phyloP scores from a whole-genome alignment of 2,113 vertebrate species.

The Morone saxatilis region DNA sequence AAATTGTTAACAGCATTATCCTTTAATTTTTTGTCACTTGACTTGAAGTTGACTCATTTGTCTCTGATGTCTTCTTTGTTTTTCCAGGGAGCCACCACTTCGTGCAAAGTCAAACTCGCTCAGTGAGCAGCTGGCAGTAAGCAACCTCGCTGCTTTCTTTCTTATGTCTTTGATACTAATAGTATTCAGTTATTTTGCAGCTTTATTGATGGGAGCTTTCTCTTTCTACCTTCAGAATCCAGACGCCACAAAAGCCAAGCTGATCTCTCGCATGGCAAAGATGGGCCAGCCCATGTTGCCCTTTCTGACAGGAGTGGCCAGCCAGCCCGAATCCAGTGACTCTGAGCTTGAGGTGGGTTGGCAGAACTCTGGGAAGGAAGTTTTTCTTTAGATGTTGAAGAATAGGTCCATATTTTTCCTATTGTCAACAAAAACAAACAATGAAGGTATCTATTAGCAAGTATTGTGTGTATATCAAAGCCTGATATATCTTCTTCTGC shows the following conservation, averaged over 20 bases:
- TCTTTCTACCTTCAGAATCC: slow-evolving; percentile 85
- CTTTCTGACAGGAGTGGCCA: slow-evolving; percentile 86
- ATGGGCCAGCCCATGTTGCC: slow-evolving; percentile 99
- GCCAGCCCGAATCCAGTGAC: slow-evolving; percentile 93
- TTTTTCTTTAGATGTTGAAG: neutral
- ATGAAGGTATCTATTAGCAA: neutral
- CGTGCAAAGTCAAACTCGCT: slow-evolving; percentile 92
- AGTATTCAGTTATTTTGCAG: neutral
- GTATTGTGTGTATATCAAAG: neutral
- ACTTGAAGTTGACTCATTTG: neutral
- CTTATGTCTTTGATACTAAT: neutral
- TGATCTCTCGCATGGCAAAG: slow-evolving; percentile 98
- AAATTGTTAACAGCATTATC: neutral
- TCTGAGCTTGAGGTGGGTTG: slow-evolving; percentile 92
- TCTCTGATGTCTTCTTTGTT: neutral
- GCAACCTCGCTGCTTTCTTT: slow-evolving; percentile 16
- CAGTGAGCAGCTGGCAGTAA: slow-evolving; percentile 91
- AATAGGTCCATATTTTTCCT: neutral
- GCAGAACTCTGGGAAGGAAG: slow-evolving; percentile 7
- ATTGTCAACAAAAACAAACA: neutral
- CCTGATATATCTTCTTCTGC: neutral
- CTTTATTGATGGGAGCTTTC: neutral
- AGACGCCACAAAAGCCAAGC: slow-evolving; percentile 93
- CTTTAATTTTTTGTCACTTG: neutral
- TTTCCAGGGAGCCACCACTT: slow-evolving; percentile 88